Evolutionary conservation across 2,113 vertebrate genomes (phyloP).

Genomic region (Halichoeres trimaculatus): DNA sequence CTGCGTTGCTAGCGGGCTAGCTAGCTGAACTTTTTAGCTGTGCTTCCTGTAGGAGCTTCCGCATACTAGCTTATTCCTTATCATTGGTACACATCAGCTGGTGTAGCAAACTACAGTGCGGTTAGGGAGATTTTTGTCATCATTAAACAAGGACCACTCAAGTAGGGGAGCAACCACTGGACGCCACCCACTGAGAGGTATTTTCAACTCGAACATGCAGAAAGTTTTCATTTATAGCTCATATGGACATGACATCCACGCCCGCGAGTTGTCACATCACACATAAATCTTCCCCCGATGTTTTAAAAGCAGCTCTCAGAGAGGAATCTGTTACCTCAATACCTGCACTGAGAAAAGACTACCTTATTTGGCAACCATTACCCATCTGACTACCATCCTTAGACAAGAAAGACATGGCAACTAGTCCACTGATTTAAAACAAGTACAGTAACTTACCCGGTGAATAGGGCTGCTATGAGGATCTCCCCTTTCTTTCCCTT

Average conservation of each 20-base stretch:
- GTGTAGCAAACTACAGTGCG: background rate
- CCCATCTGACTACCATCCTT: background rate
- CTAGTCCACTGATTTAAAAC: background rate
- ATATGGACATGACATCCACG: background rate
- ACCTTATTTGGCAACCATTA: slow-evolving; percentile 66
- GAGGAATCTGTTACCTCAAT: background rate
- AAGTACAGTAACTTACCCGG: slow-evolving; percentile 55
- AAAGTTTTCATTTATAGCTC: background rate
- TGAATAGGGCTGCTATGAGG: slow-evolving; percentile 34
- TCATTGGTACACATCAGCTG: slow-evolving; percentile 45
- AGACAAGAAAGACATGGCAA: background rate
- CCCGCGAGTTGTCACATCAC: background rate
- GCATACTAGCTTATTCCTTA: slow-evolving; percentile 54
- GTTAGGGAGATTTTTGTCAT: background rate
- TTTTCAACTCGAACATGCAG: background rate
- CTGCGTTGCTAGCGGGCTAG: slow-evolving; percentile 29
- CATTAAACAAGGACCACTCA: background rate
- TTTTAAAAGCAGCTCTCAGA: background rate
- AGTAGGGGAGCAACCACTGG: background rate
- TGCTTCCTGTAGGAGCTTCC: slow-evolving; percentile 76
- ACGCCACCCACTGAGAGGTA: background rate
- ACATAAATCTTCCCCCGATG: background rate
- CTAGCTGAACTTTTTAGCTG: slow-evolving; percentile 46
- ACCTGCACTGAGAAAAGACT: slow-evolving; percentile 13
- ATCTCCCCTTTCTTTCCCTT: slow-evolving; percentile 40